A percentile compares a stretch with the other conserved stretches of the same genome.
These are phyloP conservation scores for Isichthys henryi DNA, from an alignment of 2,113 vertebrate species.

Conservation along the genomic window DNA sequence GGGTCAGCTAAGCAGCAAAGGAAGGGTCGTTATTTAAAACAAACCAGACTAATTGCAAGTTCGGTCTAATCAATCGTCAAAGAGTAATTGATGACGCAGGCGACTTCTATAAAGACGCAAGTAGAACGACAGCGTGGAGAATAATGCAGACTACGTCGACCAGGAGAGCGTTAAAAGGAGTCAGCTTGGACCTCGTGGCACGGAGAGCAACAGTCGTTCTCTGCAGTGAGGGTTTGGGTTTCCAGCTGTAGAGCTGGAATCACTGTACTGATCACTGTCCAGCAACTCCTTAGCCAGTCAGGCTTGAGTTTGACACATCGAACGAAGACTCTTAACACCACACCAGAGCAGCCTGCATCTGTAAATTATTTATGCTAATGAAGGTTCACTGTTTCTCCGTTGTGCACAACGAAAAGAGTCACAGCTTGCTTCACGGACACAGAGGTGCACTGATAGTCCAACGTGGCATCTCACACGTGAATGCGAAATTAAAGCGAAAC, in stretches of 20 bases:
- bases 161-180: no score
- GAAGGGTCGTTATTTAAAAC: conserved; percentile 23
- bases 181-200: neutral
- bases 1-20: neutral
- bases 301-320: neutral
- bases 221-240: neutral
- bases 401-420: neutral
- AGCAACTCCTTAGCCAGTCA: neutral
- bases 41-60: conserved; percentile 25
- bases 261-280: neutral
- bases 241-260: neutral
- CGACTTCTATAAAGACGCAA: neutral
- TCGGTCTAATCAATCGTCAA: conserved; percentile 11
- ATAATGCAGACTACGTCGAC: neutral
- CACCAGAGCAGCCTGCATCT: neutral
- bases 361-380: neutral
- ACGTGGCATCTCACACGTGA: neutral
- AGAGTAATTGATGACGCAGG: conserved; percentile 24
- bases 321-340: neutral
- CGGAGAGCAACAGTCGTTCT: neutral
- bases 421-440: neutral
- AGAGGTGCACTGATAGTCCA: neutral
- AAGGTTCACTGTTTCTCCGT: neutral
- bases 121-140: neutral
- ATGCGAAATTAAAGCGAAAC: neutral